Conservation (phyloP, 2,888 invertebrate species). For the Cephus spinipes region DNA sequence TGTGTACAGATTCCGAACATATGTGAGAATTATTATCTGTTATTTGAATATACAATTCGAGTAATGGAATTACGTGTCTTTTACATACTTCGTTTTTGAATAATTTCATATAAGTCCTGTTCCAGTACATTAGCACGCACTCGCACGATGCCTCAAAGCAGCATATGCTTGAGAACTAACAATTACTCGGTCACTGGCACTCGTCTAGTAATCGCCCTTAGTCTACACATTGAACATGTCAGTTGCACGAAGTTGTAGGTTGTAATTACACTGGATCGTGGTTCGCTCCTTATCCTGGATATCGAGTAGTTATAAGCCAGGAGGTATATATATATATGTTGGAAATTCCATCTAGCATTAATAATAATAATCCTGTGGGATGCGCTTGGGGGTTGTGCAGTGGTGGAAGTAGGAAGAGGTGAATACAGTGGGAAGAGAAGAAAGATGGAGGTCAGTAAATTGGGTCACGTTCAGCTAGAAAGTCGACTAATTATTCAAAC, state of each 20-base stretch:
- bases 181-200: constrained; percentile 46
- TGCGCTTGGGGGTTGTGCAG: neutral
- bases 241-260: constrained; percentile 39
- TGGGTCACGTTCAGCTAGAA: neutral
- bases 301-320: neutral
- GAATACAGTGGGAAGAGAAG: neutral
- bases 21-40: neutral
- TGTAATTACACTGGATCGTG: constrained; percentile 42
- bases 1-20: neutral
- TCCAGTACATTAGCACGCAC: neutral
- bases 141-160: neutral
- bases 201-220: constrained; percentile 48
- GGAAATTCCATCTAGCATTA: neutral
- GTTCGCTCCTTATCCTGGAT: neutral
- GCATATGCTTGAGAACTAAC: constrained; percentile 35
- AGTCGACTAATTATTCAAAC: neutral
- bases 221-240: constrained; percentile 38
- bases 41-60: neutral
- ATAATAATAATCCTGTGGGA: neutral
- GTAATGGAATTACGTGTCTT: neutral
- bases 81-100: neutral
- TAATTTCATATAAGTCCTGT: neutral
- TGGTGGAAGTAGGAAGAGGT: neutral
- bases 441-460: neutral
- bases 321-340: neutral